phyloP scores from a whole-genome alignment of 2,113 vertebrate genomes.

The Tapirus terrestris region DNA sequence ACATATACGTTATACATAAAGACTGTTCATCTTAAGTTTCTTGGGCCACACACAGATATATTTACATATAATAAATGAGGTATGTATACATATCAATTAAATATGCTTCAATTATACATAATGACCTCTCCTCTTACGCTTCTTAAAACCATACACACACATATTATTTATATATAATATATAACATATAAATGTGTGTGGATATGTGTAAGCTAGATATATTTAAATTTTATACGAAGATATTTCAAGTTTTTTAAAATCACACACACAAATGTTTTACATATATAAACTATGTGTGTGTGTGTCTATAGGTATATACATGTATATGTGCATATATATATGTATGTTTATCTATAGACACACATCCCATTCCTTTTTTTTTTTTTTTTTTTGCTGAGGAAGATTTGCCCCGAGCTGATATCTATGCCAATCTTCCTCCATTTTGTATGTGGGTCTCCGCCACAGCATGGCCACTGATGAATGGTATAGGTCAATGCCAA shows the following conservation, averaged over 20 bases:
- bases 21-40: not conserved
- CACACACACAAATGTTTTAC: not conserved
- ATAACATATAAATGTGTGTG: too few relatives aligned
- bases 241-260: not conserved
- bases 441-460: too few relatives aligned
- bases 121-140: not conserved
- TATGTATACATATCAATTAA: not conserved
- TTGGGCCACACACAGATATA: rapidly evolving
- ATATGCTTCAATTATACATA: too few relatives aligned
- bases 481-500: too few relatives aligned
- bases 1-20: rapidly evolving
- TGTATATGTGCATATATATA: not conserved
- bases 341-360: not conserved
- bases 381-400: too few relatives aligned
- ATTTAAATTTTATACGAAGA: not conserved
- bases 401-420: too few relatives aligned
- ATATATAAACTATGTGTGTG: too few relatives aligned
- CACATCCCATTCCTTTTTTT: not conserved
- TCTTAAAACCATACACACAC: too few relatives aligned
- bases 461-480: too few relatives aligned
- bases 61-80: not conserved
- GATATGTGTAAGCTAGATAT: not conserved
- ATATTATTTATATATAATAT: rapidly evolving
- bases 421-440: too few relatives aligned
- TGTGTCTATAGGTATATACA: not conserved